A percentile compares a stretch with the other conserved stretches of the same genome.
phyloP scores from a whole-genome alignment of 2,888 invertebrate genomes.

The Clanis bilineata region DNA sequence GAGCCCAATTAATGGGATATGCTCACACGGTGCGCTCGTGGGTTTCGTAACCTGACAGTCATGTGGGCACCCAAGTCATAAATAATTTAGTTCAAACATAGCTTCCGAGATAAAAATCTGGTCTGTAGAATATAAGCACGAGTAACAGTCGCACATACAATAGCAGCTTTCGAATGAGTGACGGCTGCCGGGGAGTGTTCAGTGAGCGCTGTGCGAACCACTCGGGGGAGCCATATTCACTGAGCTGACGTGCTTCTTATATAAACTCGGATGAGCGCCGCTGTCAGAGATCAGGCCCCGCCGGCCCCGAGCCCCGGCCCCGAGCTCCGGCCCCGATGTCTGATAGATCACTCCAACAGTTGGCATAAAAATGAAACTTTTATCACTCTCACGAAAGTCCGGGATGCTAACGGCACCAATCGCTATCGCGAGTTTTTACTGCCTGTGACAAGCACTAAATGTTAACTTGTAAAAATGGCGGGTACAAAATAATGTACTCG shows the following conservation, averaged over 20 bases:
- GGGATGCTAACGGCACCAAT: conserved; percentile 40
- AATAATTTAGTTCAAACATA: conserved; percentile 64
- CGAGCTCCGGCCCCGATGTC: conserved; percentile 8
- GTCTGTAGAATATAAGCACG: conserved; percentile 43
- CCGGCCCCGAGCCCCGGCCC: conserved; percentile 1
- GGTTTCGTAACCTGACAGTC: conserved; percentile 52
- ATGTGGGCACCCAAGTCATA: conserved; percentile 50
- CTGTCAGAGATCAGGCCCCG: conserved; percentile 7
- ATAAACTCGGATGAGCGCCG: background rate
- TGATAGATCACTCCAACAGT: conserved; percentile 2
- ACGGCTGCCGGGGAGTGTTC: conserved; percentile 39
- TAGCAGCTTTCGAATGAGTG: conserved; percentile 43
- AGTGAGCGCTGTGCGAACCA: conserved; percentile 16
- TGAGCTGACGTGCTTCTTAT: conserved; percentile 8
- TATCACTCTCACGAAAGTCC: conserved; percentile 21
- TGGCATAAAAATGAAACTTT: conserved; percentile 11
- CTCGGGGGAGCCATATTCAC: conserved; percentile 10
- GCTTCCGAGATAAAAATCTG: conserved; percentile 54
- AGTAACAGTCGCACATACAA: conserved; percentile 37
- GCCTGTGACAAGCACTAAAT: conserved; percentile 42
- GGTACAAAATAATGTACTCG: conserved; percentile 41
- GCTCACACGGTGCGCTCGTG: conserved; percentile 39
- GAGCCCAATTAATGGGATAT: conserved; percentile 36
- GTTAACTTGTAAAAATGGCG: conserved; percentile 42
- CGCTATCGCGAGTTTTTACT: conserved; percentile 38